Conservation (phyloP, 2,113 vertebrate genomes). For the Platichthys stellatus region DNA sequence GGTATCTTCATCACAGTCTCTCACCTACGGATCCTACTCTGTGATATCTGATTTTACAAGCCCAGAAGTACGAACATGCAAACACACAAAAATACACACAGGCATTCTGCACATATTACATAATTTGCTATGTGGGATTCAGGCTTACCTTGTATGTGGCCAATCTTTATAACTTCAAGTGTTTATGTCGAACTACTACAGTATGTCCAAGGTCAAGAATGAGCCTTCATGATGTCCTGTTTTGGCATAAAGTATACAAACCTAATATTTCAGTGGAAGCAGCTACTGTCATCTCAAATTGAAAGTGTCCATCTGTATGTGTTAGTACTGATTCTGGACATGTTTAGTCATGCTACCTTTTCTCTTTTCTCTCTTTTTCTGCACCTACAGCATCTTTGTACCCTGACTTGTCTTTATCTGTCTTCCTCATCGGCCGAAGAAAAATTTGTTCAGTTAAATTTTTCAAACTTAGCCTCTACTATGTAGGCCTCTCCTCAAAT, state of each 20-base stretch:
- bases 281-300: too few species aligned
- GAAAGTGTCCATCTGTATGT: too few species aligned
- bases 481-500: background rate
- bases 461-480: background rate
- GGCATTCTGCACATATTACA: too few species aligned
- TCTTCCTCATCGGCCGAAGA: too few species aligned
- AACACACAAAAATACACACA: constrained; percentile 18
- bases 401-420: background rate
- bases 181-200: too few species aligned
- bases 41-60: constrained; percentile 27
- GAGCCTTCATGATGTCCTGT: background rate
- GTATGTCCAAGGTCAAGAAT: too few species aligned
- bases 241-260: background rate
- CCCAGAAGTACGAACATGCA: constrained; percentile 51
- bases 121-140: too few species aligned
- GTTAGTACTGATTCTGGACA: too few species aligned
- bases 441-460: background rate
- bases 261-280: background rate
- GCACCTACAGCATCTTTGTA: background rate
- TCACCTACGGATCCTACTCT: background rate
- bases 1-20: constrained; percentile 29
- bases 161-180: background rate
- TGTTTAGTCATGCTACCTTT: too few species aligned
- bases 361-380: background rate
- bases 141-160: too few species aligned